phyloP scores from a whole-genome alignment of 2,888 invertebrate genomes.

The Teleiodes luculella region DNA sequence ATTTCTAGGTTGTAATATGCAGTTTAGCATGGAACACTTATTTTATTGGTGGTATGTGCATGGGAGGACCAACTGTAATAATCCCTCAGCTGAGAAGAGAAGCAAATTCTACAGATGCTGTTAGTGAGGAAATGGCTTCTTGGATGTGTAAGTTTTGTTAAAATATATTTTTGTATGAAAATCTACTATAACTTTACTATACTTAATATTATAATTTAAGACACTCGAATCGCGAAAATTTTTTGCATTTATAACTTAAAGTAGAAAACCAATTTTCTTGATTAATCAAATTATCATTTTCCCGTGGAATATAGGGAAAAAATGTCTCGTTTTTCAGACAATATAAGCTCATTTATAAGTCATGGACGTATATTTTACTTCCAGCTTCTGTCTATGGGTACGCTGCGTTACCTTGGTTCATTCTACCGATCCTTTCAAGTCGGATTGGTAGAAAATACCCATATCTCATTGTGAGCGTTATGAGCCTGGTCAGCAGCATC shows the following conservation, averaged over 20 bases:
- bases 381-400: not conserved
- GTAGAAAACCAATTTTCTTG: not conserved
- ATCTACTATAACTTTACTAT: no score
- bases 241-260: not conserved
- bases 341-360: not conserved
- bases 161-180: no score
- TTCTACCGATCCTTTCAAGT: not conserved
- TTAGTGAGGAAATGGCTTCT: slow-evolving; percentile 24
- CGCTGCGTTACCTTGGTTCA: not conserved
- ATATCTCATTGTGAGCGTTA: not conserved
- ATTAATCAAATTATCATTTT: not conserved
- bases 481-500: not conserved
- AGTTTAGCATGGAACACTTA: slow-evolving; percentile 12
- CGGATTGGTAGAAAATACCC: not conserved
- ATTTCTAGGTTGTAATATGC: slow-evolving; percentile 25
- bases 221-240: no score
- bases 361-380: not conserved
- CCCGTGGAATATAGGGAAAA: not conserved
- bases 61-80: slow-evolving; percentile 25
- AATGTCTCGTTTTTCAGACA: not conserved
- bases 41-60: slow-evolving; percentile 17
- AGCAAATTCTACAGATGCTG: slow-evolving; percentile 19
- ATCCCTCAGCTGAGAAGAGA: slow-evolving; percentile 26
- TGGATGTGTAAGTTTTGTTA: slow-evolving; percentile 30
- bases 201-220: no score